Percentiles rank a stretch among this genome's conserved stretches.
These are phyloP conservation scores for Rafetus swinhoei DNA, from an alignment of 2,113 vertebrate species.

Conservation along the genomic window DNA sequence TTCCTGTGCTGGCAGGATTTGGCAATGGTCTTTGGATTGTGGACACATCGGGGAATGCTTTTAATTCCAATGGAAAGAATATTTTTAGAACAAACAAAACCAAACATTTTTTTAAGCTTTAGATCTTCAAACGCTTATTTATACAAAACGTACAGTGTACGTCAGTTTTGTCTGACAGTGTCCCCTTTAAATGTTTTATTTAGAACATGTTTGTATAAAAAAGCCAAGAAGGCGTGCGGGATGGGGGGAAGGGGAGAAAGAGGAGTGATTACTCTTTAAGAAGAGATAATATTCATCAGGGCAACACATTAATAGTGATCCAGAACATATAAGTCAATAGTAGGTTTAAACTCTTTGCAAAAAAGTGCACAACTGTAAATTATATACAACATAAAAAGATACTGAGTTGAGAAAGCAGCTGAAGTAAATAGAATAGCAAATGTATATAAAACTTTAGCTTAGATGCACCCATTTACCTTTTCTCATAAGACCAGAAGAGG, in stretches of 20 bases:
- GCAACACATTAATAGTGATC: neutral
- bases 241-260: neutral
- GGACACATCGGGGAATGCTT: neutral
- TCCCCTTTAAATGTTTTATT: neutral
- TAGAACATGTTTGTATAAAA: neutral
- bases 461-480: neutral
- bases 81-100: constrained; percentile 24
- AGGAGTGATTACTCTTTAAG: neutral
- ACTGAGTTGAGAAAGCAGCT: neutral
- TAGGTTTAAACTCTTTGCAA: neutral
- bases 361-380: neutral
- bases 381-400: neutral
- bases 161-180: neutral
- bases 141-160: neutral
- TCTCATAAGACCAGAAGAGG: accelerated
- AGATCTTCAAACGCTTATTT: constrained; percentile 30
- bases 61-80: neutral
- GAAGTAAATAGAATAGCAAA: neutral
- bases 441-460: too few relatives aligned
- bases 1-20: neutral
- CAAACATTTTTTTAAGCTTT: neutral
- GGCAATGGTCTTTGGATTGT: neutral
- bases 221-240: neutral
- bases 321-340: neutral
- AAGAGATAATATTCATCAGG: neutral